Evolutionary conservation across 2,113 vertebrate genomes (phyloP).

Genomic region (Neodon shergylaensis): DNA sequence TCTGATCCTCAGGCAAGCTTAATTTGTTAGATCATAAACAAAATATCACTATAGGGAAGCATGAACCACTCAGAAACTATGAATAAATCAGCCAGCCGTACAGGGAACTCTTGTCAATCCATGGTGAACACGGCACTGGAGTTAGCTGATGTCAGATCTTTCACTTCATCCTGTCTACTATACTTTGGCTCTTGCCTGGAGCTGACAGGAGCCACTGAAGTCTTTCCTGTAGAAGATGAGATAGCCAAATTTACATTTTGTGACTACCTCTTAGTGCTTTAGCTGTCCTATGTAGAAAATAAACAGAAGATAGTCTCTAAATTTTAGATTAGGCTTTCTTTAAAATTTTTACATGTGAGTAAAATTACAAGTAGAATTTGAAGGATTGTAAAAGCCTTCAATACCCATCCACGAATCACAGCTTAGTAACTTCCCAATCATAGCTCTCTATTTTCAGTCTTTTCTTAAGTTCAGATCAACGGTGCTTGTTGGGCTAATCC

Average conservation of each 20-base stretch:
- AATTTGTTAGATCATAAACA: no score
- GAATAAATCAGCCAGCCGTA: not conserved
- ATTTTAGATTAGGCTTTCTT: not conserved
- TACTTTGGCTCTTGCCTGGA: not conserved
- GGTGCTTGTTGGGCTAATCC: not conserved
- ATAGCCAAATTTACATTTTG: not conserved
- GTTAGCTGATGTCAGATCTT: not conserved
- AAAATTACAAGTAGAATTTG: not conserved
- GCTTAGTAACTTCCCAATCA: not conserved
- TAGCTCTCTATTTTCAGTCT: not conserved
- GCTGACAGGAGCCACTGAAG: not conserved
- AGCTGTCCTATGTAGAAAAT: not conserved
- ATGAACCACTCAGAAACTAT: not conserved
- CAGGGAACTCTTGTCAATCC: accelerated
- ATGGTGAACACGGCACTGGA: not conserved
- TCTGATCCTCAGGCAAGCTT: no score
- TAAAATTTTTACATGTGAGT: not conserved
- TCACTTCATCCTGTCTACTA: not conserved
- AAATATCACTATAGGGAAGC: no score
- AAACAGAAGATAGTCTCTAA: not conserved
- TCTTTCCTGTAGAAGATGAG: not conserved
- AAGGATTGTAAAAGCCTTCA: not conserved
- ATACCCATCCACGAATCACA: not conserved
- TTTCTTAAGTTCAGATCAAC: not conserved
- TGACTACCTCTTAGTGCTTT: not conserved